phyloP scores from a whole-genome alignment of 2,888 invertebrate species.

The Xanthostigma xanthostigma region DNA sequence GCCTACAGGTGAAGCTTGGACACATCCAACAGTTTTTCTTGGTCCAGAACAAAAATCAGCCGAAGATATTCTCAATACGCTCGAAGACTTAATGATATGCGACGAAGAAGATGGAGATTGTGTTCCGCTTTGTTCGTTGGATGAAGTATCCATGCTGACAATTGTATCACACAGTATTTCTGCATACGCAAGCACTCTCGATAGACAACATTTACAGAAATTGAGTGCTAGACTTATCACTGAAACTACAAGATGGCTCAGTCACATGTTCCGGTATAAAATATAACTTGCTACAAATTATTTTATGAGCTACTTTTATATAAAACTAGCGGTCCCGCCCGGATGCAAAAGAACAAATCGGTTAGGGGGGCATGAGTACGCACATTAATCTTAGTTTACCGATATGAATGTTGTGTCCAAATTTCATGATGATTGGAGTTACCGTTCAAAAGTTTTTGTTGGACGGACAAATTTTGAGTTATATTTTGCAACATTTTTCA shows the following conservation, averaged over 20 bases:
- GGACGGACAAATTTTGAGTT: too few relatives aligned
- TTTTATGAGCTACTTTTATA: not conserved
- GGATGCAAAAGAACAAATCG: too few relatives aligned
- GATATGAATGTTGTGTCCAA: too few relatives aligned
- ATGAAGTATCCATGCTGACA: constrained; percentile 47
- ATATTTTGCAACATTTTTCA: too few relatives aligned
- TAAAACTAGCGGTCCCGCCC: too few relatives aligned
- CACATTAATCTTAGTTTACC: too few relatives aligned
- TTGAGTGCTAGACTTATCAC: constrained; percentile 68
- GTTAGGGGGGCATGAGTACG: too few relatives aligned
- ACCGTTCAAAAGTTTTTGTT: too few relatives aligned
- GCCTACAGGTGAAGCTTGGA: constrained; percentile 8
- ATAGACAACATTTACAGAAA: constrained; percentile 60
- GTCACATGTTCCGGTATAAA: constrained; percentile 64
- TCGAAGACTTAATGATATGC: constrained; percentile 43
- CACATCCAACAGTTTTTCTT: constrained; percentile 16
- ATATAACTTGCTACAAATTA: not conserved
- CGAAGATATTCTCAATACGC: constrained; percentile 42
- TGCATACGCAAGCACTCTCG: constrained; percentile 73
- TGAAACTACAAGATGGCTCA: constrained; percentile 78
- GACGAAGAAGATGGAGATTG: constrained; percentile 44
- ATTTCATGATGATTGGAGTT: too few relatives aligned
- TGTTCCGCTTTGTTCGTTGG: constrained; percentile 44
- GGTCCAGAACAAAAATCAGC: constrained; percentile 25
- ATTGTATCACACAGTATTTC: constrained; percentile 78